These are phyloP conservation scores for Paracanthobrama guichenoti DNA, from an alignment of 2,113 vertebrate genomes.

Conservation along the genomic window DNA sequence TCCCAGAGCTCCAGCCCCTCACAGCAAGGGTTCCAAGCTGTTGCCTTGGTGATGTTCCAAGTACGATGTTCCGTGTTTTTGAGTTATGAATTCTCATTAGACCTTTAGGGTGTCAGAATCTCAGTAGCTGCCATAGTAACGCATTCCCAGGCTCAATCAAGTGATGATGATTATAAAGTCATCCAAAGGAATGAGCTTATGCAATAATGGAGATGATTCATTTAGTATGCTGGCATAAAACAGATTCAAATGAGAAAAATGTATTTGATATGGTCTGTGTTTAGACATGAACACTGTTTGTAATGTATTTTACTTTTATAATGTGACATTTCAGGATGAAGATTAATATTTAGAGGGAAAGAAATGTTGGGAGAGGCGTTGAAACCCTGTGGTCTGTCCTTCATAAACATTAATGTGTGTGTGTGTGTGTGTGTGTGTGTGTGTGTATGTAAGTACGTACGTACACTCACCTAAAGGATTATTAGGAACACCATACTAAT, in stretches of 20 bases:
- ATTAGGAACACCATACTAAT: too few relatives aligned
- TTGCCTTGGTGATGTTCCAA: constrained; percentile 44
- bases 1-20: constrained; percentile 34
- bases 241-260: background rate
- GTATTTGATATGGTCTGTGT: background rate
- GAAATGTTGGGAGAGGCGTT: too few relatives aligned
- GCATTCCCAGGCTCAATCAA: background rate
- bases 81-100: constrained; percentile 28
- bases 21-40: constrained; percentile 35
- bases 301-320: background rate
- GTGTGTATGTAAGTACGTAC: too few relatives aligned
- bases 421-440: too few relatives aligned
- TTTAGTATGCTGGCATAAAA: background rate
- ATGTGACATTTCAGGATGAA: background rate
- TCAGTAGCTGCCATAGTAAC: constrained; percentile 34
- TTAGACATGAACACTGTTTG: background rate
- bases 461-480: too few relatives aligned
- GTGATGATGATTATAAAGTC: constrained; percentile 14
- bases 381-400: too few relatives aligned
- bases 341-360: background rate
- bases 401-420: too few relatives aligned
- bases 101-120: constrained; percentile 7
- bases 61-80: background rate
- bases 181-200: constrained; percentile 19
- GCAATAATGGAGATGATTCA: constrained; percentile 3